These are phyloP conservation scores for Coleophora deauratella DNA, from an alignment of 2,888 invertebrate species.

Conservation along the genomic window DNA sequence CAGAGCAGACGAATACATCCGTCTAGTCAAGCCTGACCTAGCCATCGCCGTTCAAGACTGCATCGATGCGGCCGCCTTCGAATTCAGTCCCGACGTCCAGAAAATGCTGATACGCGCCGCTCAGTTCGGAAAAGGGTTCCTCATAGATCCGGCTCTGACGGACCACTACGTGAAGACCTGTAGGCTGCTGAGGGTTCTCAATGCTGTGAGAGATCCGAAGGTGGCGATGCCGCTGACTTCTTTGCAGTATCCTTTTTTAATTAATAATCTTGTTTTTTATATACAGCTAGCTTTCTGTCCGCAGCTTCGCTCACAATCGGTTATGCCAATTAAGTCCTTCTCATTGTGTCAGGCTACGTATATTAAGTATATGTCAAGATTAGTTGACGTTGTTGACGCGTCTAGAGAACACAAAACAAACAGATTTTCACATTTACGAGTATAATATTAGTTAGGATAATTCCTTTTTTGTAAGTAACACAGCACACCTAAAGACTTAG, in stretches of 20 bases:
- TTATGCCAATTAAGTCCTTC: too few species aligned
- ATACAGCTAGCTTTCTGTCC: too few species aligned
- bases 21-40: constrained; percentile 86
- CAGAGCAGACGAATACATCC: constrained; percentile 94
- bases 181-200: constrained; percentile 89
- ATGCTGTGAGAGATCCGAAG: constrained; percentile 87
- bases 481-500: too few species aligned
- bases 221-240: constrained; percentile 94
- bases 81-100: constrained; percentile 89
- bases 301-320: too few species aligned
- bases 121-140: constrained; percentile 95
- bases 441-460: too few species aligned
- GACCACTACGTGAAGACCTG: constrained; percentile 91
- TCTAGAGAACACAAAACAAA: too few species aligned
- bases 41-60: constrained; percentile 91
- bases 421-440: too few species aligned
- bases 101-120: constrained; percentile 93
- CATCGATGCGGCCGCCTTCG: constrained; percentile 93
- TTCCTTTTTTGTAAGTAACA: too few species aligned
- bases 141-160: constrained; percentile 79
- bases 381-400: too few species aligned
- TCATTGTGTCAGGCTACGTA: too few species aligned
- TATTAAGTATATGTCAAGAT: too few species aligned
- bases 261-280: too few species aligned
- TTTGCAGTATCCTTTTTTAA: constrained; percentile 89